Evolutionary conservation across 2,888 invertebrate genomes (phyloP).

Genomic region (Anagyrus pseudococci): DNA sequence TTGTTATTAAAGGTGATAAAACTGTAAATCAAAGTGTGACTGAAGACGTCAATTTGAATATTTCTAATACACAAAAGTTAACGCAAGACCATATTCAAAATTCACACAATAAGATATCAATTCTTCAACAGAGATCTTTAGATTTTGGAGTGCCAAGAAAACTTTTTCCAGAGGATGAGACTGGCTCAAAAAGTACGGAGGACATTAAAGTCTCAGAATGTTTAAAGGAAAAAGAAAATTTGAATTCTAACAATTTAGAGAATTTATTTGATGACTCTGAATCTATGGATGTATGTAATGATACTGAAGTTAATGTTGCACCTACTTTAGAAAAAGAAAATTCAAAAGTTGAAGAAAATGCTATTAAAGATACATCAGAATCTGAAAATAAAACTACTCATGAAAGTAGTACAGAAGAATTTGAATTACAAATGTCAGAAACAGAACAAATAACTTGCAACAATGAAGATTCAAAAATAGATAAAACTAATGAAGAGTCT

Average conservation of each 20-base stretch:
- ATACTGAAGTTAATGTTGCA: slow-evolving; percentile 20
- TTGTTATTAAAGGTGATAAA: slow-evolving; percentile 7
- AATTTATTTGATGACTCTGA: slow-evolving; percentile 21
- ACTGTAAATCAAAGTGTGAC: slow-evolving; percentile 2
- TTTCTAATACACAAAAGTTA: slow-evolving; percentile 30
- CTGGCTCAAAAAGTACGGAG: slow-evolving; percentile 24
- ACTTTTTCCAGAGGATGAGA: slow-evolving; percentile 39
- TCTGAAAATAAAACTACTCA: slow-evolving; percentile 16
- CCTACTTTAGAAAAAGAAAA: background rate
- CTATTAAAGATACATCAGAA: background rate
- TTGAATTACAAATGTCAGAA: slow-evolving; percentile 36
- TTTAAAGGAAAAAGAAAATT: slow-evolving; percentile 13
- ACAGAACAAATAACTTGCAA: slow-evolving; percentile 27
- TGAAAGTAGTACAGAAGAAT: slow-evolving; percentile 36
- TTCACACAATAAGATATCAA: slow-evolving; percentile 41
- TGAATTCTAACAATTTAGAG: slow-evolving; percentile 11
- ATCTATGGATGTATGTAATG: slow-evolving; percentile 26
- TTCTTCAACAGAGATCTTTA: slow-evolving; percentile 39
- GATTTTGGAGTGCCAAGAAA: slow-evolving; percentile 44
- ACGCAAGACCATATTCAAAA: slow-evolving; percentile 36
- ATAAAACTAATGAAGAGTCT: background rate
- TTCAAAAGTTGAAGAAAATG: slow-evolving; percentile 1
- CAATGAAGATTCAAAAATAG: background rate
- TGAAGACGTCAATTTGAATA: background rate
- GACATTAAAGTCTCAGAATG: too few relatives aligned